Evolutionary conservation across 2,797 vertebrate species (phyloP).

Genomic region (Lithobates sylvaticus): DNA sequence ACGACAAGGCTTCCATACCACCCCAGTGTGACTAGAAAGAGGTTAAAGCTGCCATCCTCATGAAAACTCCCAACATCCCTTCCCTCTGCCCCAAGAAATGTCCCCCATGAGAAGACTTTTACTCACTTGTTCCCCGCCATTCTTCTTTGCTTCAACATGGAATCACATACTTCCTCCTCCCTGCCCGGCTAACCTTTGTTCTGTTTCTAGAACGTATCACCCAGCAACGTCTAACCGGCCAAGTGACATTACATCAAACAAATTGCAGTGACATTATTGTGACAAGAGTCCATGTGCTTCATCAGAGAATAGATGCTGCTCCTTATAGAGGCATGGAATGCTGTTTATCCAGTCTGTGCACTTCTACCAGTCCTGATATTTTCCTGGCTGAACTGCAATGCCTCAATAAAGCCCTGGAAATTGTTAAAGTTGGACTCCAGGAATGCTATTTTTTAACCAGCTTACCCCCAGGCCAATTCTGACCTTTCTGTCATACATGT

Average conservation of each 20-base stretch:
- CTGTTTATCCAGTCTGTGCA: no score
- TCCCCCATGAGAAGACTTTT: neutral
- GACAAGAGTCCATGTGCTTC: no score
- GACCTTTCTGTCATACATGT: no score
- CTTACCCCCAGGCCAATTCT: no score
- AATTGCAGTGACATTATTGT: neutral
- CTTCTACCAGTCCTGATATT: no score
- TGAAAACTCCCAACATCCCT: neutral
- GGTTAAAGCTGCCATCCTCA: neutral
- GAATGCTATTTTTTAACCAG: no score
- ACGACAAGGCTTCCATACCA: neutral
- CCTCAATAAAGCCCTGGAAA: no score
- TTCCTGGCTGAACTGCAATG: no score
- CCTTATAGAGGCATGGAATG: no score
- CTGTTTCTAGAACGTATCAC: neutral
- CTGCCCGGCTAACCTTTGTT: conserved; percentile 37
- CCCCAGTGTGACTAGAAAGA: neutral
- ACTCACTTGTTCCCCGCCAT: conserved; percentile 54
- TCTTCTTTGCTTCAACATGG: neutral
- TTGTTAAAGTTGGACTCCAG: no score
- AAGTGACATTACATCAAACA: no score
- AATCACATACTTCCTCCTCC: conserved; percentile 6
- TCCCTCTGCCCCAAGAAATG: neutral
- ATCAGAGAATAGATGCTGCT: no score
- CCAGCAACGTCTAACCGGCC: neutral